phyloP scores from a whole-genome alignment of 2,113 vertebrate genomes.

The Meleagris gallopavo region DNA sequence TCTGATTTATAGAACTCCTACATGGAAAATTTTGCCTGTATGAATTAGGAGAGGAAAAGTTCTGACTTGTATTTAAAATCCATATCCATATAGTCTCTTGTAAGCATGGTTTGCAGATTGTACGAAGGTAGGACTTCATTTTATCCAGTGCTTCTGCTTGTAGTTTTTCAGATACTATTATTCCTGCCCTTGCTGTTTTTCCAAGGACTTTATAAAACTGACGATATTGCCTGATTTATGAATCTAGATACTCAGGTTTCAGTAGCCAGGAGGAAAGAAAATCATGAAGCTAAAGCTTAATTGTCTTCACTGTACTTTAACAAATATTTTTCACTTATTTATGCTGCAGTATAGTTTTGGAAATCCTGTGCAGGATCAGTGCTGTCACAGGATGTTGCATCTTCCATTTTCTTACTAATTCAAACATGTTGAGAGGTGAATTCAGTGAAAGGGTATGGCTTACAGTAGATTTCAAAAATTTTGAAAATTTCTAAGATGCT shows the following conservation, averaged over 20 bases:
- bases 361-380: not conserved
- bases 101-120: not conserved
- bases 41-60: not conserved
- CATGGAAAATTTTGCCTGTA: not conserved
- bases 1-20: not conserved
- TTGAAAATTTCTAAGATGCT: not conserved
- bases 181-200: not conserved
- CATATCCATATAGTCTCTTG: not conserved
- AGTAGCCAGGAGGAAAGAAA: not conserved
- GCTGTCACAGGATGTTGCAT: not conserved
- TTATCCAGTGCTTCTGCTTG: not conserved
- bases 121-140: not conserved
- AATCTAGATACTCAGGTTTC: not conserved
- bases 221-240: not conserved
- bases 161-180: not conserved
- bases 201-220: not conserved
- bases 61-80: not conserved
- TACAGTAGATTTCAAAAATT: fast-evolving
- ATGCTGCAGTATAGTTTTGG: not conserved
- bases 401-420: not conserved
- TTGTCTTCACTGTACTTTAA: not conserved
- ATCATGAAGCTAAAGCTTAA: not conserved
- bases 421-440: not conserved
- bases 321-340: not conserved
- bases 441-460: not conserved